Evolutionary conservation across 2,797 vertebrate genomes (phyloP), one percentile per base, ranked within the genome.

Genomic region (Lagocephalus sceleratus): DNA sequence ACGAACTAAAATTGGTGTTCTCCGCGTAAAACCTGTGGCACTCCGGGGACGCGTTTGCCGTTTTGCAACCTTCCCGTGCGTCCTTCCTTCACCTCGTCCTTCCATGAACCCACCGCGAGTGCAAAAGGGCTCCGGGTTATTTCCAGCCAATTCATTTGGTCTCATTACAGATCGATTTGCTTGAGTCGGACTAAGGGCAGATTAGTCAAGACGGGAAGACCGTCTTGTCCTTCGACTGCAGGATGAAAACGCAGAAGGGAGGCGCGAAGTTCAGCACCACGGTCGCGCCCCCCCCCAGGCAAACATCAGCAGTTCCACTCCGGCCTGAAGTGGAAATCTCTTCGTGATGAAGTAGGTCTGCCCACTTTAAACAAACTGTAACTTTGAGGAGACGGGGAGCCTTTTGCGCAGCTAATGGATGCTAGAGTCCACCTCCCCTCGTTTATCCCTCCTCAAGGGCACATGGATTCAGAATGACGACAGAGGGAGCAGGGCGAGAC

Each of bases 351-450:
- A 42, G 40, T 42, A n/a, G 17, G 8, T n/a, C 1, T 19, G 17
- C 19, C 40, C 8, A 42, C 40, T 19, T 19, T 7, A n/a, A 17
- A 42, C 16, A n/a, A 41, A 17, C 39, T 5, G 15, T 41, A 17
- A 41, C 14, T 16, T 6, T 39, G 20, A 20, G 65, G 57, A 53
- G 38, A 77, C 58, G 29, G 17, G 20, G 58, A 68, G 69, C 54
- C 62, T 10, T 15, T 26, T 82, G 58, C 39, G 62, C 59, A 51
- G 66, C 66, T 83, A 85, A 90, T 84, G 76, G 82, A 83, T 55
- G 45, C 16, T 71, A 41, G 15, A n/a, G 29, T 66, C 82, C 81
- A 78, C 82, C 15, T 21, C 79, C 85, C 75, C 70, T 76, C 70
- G 65, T 76, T 66, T 55, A 41, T 51, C 43, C 54, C 50, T 51